A percentile compares a stretch with the other conserved stretches of the same genome.
phyloP scores from a whole-genome alignment of 1,140 invertebrate genomes.

The Onthophagus taurus region DNA sequence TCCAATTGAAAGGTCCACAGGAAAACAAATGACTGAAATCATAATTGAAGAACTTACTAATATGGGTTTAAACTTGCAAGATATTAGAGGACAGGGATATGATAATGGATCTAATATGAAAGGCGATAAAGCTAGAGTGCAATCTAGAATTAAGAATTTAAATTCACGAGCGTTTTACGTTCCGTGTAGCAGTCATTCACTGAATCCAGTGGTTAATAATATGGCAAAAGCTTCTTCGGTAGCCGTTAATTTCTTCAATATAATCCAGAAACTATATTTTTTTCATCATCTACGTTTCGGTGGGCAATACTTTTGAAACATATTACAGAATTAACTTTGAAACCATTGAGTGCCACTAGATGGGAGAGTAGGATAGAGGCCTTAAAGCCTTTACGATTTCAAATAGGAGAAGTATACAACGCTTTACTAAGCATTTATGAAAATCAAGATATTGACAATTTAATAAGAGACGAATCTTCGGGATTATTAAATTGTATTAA shows the following conservation, averaged over 20 bases:
- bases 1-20: conserved; percentile 10
- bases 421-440: conserved; percentile 12
- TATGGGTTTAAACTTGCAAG: conserved; percentile 1
- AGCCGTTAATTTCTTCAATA: conserved; percentile 12
- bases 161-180: conserved; percentile 11
- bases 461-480: conserved; percentile 12
- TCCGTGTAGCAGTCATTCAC: conserved; percentile 6
- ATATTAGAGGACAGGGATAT: conserved; percentile 26
- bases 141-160: conserved; percentile 12
- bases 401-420: conserved; percentile 18
- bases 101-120: conserved; percentile 32
- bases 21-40: conserved; percentile 12
- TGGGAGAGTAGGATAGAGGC: conserved; percentile 20
- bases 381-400: conserved; percentile 19
- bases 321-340: conserved; percentile 15
- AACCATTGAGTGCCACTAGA: conserved; percentile 17
- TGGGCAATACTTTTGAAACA: conserved; percentile 7
- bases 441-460: conserved; percentile 11
- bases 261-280: conserved; percentile 14
- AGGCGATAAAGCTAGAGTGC: conserved; percentile 13
- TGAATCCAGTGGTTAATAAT: conserved; percentile 14
- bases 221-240: conserved; percentile 4
- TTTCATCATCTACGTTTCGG: conserved; percentile 8
- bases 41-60: conserved; percentile 13
- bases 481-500: conserved; percentile 15